Evolutionary conservation across 2,113 vertebrate genomes (phyloP).

Genomic region (Apodemus sylvaticus): DNA sequence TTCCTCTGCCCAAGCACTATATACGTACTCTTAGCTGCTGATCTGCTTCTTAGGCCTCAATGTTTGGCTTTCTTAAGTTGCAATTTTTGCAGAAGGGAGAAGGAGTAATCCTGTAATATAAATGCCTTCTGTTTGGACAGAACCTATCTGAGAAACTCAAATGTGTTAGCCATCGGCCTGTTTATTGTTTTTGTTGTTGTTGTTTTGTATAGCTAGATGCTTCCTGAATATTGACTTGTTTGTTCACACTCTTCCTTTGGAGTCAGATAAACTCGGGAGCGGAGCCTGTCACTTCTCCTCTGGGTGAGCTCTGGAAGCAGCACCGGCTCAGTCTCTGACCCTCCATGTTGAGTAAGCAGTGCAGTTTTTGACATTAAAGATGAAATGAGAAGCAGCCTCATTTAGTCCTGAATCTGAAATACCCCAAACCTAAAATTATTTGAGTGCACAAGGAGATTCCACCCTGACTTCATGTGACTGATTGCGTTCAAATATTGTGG

Average conservation of each 20-base stretch:
- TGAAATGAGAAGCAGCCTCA: neutral
- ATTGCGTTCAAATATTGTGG: neutral
- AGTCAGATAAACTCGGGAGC: slow-evolving; percentile 3
- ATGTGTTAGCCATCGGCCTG: neutral
- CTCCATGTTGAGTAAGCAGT: neutral
- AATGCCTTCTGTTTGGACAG: neutral
- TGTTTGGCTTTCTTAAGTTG: neutral
- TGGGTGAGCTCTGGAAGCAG: neutral
- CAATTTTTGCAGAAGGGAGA: slow-evolving; percentile 38
- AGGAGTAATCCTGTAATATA: neutral
- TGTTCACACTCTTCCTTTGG: neutral
- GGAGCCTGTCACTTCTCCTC: neutral
- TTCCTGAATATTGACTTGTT: neutral
- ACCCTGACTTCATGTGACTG: neutral
- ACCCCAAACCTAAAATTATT: neutral
- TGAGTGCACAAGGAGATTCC: neutral
- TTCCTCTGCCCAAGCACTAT: neutral
- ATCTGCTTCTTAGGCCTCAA: too few relatives aligned
- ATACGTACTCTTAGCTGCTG: too few relatives aligned
- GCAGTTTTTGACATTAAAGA: slow-evolving; percentile 1
- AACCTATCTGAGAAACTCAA: neutral
- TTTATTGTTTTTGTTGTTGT: neutral
- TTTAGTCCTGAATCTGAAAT: neutral
- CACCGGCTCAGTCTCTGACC: neutral
- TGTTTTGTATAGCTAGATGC: neutral